phyloP scores from a whole-genome alignment of 1,140 invertebrate genomes.

The Saccostrea cuccullata region DNA sequence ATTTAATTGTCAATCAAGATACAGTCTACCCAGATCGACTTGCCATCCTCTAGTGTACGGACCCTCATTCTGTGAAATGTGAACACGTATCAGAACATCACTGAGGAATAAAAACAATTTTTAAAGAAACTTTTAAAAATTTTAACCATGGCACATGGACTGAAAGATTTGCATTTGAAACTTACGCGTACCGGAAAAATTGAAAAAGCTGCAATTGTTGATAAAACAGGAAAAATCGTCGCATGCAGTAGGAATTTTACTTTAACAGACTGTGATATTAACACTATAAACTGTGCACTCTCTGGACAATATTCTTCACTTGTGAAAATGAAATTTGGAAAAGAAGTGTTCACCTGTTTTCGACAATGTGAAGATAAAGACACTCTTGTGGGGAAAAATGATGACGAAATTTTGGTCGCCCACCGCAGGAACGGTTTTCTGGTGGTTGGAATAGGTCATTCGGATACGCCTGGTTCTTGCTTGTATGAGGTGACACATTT shows the following conservation, averaged over 20 bases:
- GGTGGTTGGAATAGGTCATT: slow-evolving; percentile 44
- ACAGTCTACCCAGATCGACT: not conserved
- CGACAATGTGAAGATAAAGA: slow-evolving; percentile 50
- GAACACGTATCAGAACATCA: not conserved
- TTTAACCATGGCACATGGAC: no score
- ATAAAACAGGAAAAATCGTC: slow-evolving; percentile 29
- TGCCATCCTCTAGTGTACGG: not conserved
- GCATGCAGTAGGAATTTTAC: slow-evolving; percentile 43
- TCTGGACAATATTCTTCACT: slow-evolving; percentile 53
- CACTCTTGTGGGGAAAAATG: slow-evolving; percentile 48
- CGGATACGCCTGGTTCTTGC: slow-evolving; percentile 53
- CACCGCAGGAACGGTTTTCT: slow-evolving; percentile 47
- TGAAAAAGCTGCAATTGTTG: slow-evolving; percentile 49
- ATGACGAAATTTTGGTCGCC: slow-evolving; percentile 48
- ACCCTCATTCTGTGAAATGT: not conserved
- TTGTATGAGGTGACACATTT: slow-evolving; percentile 58
- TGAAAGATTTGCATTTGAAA: no score
- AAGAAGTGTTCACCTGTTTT: slow-evolving; percentile 51
- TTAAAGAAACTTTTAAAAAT: not conserved
- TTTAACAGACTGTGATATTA: slow-evolving; percentile 41
- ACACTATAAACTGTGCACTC: slow-evolving; percentile 21
- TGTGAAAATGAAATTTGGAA: slow-evolving; percentile 55
- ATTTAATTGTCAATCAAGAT: not conserved
- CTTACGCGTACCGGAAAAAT: no score
- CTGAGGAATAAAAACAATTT: not conserved